These are phyloP conservation scores for Phyto melanocephala DNA, from an alignment of 2,888 invertebrate genomes.

Conservation along the genomic window DNA sequence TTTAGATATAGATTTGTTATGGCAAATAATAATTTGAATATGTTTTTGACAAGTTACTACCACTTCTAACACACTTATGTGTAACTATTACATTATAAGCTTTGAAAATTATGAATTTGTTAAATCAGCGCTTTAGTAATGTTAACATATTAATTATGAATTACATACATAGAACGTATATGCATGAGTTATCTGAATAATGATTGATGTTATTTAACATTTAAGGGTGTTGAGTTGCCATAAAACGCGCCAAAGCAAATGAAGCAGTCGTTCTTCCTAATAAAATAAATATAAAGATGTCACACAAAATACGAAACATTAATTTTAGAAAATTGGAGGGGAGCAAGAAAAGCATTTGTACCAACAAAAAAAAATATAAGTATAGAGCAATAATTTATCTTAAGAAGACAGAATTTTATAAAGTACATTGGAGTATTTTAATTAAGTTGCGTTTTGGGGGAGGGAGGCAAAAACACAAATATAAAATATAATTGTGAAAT, in stretches of 20 bases:
- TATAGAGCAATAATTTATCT: conserved; percentile 31
- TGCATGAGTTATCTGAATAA: neutral
- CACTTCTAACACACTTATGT: neutral
- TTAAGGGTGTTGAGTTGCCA: conserved; percentile 37
- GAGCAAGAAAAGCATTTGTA: neutral
- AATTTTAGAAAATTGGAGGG: conserved; percentile 33
- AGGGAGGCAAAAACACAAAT: neutral
- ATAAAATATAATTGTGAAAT: neutral
- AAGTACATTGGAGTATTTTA: neutral
- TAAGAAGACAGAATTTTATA: conserved; percentile 1
- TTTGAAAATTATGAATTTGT: conserved; percentile 40
- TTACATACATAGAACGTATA: neutral
- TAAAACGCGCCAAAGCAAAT: neutral
- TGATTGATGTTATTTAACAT: conserved; percentile 50
- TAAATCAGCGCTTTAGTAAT: conserved; percentile 54
- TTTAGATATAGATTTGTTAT: neutral
- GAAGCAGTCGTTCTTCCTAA: neutral
- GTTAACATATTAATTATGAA: conserved; percentile 55
- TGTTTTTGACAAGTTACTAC: conserved; percentile 44
- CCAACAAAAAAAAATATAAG: neutral
- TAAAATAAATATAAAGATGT: conserved; percentile 21
- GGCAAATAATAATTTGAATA: conserved; percentile 25
- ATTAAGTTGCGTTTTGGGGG: conserved; percentile 9
- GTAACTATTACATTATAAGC: neutral
- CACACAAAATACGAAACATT: conserved; percentile 23